Evolutionary conservation across 2,113 vertebrate genomes (phyloP).

Genomic region (Cairina moschata): DNA sequence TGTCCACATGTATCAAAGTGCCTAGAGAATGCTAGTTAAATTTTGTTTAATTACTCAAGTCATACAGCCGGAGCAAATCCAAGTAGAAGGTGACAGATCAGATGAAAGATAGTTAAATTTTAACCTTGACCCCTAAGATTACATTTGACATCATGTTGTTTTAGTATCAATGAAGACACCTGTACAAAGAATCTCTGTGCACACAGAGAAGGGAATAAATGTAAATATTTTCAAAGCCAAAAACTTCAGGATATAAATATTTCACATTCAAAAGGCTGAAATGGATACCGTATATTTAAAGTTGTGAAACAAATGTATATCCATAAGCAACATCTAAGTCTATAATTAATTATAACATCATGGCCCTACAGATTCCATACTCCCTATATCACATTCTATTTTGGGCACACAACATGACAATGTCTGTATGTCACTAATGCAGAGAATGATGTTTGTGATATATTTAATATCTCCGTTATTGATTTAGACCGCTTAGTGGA

Average conservation of each 20-base stretch:
- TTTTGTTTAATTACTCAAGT: slow-evolving; percentile 24
- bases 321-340: slow-evolving; percentile 46
- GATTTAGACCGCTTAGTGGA: slow-evolving; percentile 56
- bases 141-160: slow-evolving; percentile 30
- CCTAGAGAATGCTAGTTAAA: slow-evolving; percentile 1
- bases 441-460: slow-evolving; percentile 62
- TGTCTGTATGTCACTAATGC: slow-evolving; percentile 64
- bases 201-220: slow-evolving; percentile 9
- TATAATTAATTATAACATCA: slow-evolving; percentile 67
- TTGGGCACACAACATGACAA: slow-evolving; percentile 54
- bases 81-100: slow-evolving; percentile 9
- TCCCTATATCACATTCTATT: slow-evolving; percentile 60
- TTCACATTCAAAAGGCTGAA: slow-evolving; percentile 42
- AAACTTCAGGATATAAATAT: slow-evolving; percentile 45
- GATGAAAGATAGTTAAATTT: background rate
- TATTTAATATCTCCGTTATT: slow-evolving; percentile 69
- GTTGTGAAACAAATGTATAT: slow-evolving; percentile 53
- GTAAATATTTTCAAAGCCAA: slow-evolving; percentile 57
- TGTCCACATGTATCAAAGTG: background rate
- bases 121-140: slow-evolving; percentile 9
- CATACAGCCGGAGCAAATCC: background rate
- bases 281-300: slow-evolving; percentile 28
- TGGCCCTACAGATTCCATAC: slow-evolving; percentile 58
- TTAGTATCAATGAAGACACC: slow-evolving; percentile 28
- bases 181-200: background rate